Percentiles rank a stretch among this genome's conserved stretches.
These are phyloP conservation scores for Aplocera efformata DNA, from an alignment of 2,888 invertebrate species.

Conservation along the genomic window DNA sequence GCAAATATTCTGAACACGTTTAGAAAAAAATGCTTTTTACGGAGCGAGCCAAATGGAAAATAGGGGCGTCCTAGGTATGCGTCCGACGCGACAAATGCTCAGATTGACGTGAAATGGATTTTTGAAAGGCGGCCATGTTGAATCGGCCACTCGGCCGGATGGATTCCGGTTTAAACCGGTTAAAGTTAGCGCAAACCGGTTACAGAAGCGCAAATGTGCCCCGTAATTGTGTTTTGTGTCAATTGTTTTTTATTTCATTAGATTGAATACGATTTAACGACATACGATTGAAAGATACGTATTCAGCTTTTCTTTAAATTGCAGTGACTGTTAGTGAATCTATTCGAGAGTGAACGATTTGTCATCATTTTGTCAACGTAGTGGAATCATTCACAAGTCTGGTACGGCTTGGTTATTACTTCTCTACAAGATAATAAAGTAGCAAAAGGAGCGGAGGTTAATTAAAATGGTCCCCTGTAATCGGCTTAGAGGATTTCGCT, in stretches of 20 bases:
- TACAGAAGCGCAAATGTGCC: conserved; percentile 41
- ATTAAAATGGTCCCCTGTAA: conserved; percentile 7
- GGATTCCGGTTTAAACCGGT: conserved; percentile 38
- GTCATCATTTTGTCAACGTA: too few relatives aligned
- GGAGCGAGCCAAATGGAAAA: conserved; percentile 20
- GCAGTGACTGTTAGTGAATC: too few relatives aligned
- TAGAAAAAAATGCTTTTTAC: conserved; percentile 18
- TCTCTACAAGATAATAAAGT: background rate
- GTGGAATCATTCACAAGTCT: too few relatives aligned
- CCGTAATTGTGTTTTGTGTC: conserved; percentile 39
- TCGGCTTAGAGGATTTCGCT: conserved; percentile 8
- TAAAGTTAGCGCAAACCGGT: conserved; percentile 33
- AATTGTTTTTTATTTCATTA: conserved; percentile 33
- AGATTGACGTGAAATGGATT: conserved; percentile 76
- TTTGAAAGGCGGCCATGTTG: conserved; percentile 59
- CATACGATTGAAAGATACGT: too few relatives aligned
- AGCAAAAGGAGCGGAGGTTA: conserved; percentile 5
- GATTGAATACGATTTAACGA: conserved; percentile 5
- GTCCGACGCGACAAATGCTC: conserved; percentile 56
- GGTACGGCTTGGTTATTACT: background rate
- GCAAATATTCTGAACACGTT: conserved; percentile 17
- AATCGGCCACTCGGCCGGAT: conserved; percentile 46
- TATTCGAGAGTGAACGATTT: too few relatives aligned
- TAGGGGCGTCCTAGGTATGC: conserved; percentile 24
- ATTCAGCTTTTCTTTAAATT: too few relatives aligned